A percentile compares a stretch with the other conserved stretches of the same genome.
phyloP scores from a whole-genome alignment of 2,113 vertebrate genomes.

The Hydropotes inermis region DNA sequence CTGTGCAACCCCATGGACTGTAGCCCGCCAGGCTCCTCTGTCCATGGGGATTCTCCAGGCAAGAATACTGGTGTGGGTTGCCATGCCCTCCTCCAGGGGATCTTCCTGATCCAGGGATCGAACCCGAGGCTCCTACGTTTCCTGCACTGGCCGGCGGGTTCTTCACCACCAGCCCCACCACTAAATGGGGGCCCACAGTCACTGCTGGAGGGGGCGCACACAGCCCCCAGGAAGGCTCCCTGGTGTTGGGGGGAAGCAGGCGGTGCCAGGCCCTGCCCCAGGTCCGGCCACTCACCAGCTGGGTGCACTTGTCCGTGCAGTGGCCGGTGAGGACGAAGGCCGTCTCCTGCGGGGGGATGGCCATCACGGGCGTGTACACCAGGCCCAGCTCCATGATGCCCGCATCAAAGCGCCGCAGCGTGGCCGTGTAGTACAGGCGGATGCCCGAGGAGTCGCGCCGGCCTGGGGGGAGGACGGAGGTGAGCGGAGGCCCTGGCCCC shows the following conservation, averaged over 20 bases:
- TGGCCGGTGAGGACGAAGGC: slow-evolving; percentile 90
- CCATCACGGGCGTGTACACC: slow-evolving; percentile 95
- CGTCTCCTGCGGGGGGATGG: slow-evolving; percentile 87
- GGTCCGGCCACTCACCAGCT: slow-evolving; percentile 80
- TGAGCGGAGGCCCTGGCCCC: fast-evolving
- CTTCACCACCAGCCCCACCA: neutral
- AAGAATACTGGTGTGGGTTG: neutral
- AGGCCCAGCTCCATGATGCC: slow-evolving; percentile 98
- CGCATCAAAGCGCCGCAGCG: slow-evolving; percentile 84
- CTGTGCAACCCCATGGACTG: neutral
- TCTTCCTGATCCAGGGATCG: neutral
- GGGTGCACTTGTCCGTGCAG: slow-evolving; percentile 93
- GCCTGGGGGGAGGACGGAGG: slow-evolving; percentile 67
- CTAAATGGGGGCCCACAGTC: neutral
- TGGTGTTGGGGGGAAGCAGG: too few relatives aligned
- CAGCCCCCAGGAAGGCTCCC: fast-evolving
- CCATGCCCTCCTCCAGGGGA: neutral
- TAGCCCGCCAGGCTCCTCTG: neutral
- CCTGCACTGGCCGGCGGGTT: fast-evolving
- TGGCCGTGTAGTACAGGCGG: slow-evolving; percentile 89
- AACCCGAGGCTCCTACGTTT: neutral
- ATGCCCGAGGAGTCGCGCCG: slow-evolving; percentile 91
- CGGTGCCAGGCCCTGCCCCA: fast-evolving
- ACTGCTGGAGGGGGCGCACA: fast-evolving
- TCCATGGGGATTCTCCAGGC: neutral